Evolutionary conservation across 2,888 invertebrate genomes (phyloP), one percentile per base, ranked within the genome.

Genomic region (Acleris laterana): DNA sequence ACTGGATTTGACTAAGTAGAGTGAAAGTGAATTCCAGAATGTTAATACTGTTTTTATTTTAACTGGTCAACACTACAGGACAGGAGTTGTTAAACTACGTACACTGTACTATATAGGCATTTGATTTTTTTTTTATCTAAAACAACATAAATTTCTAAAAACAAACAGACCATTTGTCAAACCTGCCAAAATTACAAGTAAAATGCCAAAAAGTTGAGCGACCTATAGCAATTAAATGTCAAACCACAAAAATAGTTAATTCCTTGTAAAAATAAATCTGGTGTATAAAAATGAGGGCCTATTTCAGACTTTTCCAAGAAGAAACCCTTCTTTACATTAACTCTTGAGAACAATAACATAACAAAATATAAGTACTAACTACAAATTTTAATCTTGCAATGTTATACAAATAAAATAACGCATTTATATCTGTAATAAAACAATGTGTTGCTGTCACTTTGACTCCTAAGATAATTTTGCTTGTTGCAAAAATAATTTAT

Each of bases 401-500:
- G 49, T 46, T 44, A 13, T 11, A 22, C 16, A 44, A 57, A 19
- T 22, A 19, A 42, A 28, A 19, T 38, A 19, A 42, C 20, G 19
- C 42, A 53, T 42, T 19, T 57, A 22, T 38, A 63, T 20, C 20
- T 28, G 64, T 44, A 50, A 28, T 44, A 65, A 65, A 65, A 55
- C 64, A 60, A 65, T 60, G 28, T 63, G 53, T 55, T 65, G 60
- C 46, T 62, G 66, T 66, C 56, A 66, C 68, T 63, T 70, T 57
- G 53, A 55, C 64, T 65, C 22, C 62, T 62, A 67, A 49, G 38
- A 69, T 71, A 70, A 69, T 66, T 71, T 71, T 70, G 69, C 71
- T 66, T 67, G 59, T 69, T 76, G 74, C 71, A 76, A 76, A 77
- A 75, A 75, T 77, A 75, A 71, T 73, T 71, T 74, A 73, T 68